Conservation (phyloP, 37 sponge, comb jelly and placozoan species). For the Beroe ovata region DNA sequence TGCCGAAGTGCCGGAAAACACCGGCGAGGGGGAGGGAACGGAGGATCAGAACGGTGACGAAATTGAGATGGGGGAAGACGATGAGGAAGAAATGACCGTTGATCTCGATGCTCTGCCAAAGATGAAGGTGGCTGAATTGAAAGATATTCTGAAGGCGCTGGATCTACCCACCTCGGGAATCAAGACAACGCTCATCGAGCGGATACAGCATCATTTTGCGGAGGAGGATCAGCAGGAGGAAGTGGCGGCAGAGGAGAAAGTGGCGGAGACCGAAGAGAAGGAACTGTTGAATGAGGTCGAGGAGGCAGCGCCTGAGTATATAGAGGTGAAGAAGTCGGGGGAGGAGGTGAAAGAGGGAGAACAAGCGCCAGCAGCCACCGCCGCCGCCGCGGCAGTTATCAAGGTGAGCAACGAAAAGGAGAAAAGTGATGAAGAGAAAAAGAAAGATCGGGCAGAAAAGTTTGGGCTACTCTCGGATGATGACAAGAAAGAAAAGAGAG, state of each 20-base stretch:
- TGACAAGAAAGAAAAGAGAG: constrained; percentile 38
- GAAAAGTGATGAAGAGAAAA: constrained; percentile 34
- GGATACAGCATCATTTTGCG: constrained; percentile 55
- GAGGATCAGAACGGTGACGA: neutral
- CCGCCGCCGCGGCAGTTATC: neutral
- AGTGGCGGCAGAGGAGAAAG: neutral
- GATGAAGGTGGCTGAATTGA: constrained; percentile 63
- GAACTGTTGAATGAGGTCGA: constrained; percentile 3
- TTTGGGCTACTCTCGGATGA: constrained; percentile 37
- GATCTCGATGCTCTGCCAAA: constrained; percentile 43
- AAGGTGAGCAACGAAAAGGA: neutral
- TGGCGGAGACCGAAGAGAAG: neutral
- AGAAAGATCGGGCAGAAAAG: constrained; percentile 35
- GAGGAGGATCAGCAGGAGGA: constrained; percentile 61
- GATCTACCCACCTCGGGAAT: constrained; percentile 46
- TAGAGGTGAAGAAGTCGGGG: neutral
- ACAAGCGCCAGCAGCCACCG: neutral
- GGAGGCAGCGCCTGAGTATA: constrained; percentile 3
- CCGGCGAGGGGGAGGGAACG: neutral
- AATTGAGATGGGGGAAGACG: neutral
- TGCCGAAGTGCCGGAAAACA: neutral
- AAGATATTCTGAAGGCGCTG: constrained; percentile 49
- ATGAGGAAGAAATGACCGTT: constrained; percentile 49
- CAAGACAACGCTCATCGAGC: constrained; percentile 41
- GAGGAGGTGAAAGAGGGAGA: neutral